Percentiles rank a stretch among this genome's conserved stretches.
Evolutionary conservation across 2,113 vertebrate genomes (phyloP).

Genomic region (Brachyhypopomus occidentalis): DNA sequence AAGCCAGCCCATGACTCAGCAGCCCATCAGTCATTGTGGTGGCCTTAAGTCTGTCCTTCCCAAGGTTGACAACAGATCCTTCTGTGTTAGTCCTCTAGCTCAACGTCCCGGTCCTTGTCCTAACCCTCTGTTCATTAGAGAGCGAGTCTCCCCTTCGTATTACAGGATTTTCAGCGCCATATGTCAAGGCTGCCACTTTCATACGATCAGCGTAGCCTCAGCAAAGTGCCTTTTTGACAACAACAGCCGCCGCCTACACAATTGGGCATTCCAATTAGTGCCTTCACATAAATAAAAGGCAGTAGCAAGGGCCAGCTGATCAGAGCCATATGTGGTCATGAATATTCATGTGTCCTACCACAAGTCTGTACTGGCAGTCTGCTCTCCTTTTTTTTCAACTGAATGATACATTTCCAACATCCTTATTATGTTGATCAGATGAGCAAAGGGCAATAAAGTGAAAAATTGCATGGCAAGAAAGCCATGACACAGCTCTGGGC

Average conservation of each 20-base stretch:
- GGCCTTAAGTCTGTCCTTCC: too few species aligned
- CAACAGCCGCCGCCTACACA: constrained; percentile 31
- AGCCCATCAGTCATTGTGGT: too few species aligned
- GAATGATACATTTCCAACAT: constrained; percentile 24
- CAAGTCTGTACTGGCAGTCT: background rate
- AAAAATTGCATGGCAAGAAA: background rate
- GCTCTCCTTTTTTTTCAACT: constrained; percentile 5
- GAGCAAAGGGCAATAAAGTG: constrained; percentile 27
- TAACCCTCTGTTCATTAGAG: background rate
- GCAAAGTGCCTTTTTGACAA: constrained; percentile 30
- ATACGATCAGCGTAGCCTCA: background rate
- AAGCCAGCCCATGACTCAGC: too few species aligned
- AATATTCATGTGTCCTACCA: constrained; percentile 41
- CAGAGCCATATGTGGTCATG: constrained; percentile 42
- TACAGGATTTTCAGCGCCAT: constrained; percentile 20
- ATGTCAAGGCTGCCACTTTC: constrained; percentile 6
- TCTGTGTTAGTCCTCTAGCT: background rate
- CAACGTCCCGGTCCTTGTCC: background rate
- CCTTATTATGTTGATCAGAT: constrained; percentile 39
- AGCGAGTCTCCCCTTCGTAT: background rate
- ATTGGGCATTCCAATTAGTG: constrained; percentile 36
- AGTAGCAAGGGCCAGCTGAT: constrained; percentile 15
- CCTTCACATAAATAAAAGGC: constrained; percentile 34
- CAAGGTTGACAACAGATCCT: too few species aligned
- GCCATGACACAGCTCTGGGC: constrained; percentile 19